Evolutionary conservation across 2,888 invertebrate species (phyloP).

Genomic region (Dorcus hopei): DNA sequence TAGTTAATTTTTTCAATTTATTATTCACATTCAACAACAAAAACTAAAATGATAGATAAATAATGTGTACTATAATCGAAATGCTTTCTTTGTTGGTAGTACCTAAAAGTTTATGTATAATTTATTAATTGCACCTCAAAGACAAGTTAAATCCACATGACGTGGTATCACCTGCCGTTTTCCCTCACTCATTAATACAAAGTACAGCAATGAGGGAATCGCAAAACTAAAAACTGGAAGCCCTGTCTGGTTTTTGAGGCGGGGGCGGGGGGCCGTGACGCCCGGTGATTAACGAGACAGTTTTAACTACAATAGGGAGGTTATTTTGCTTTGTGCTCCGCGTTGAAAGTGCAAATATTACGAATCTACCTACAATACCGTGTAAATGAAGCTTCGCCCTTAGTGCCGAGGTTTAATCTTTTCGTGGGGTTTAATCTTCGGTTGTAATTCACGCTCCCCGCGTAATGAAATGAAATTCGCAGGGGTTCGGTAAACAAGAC

Average conservation of each 20-base stretch:
- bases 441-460: no score
- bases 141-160: no score
- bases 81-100: background rate
- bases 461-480: no score
- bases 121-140: background rate
- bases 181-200: background rate
- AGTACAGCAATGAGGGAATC: background rate
- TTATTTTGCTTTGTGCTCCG: constrained; percentile 27
- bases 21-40: no score
- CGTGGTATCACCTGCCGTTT: no score
- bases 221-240: background rate
- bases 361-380: constrained; percentile 27
- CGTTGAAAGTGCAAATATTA: constrained; percentile 27
- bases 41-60: no score
- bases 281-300: constrained; percentile 13
- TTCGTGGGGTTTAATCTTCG: no score
- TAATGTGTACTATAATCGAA: background rate
- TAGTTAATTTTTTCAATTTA: no score
- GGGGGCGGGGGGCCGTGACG: background rate
- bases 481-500: no score
- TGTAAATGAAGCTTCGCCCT: constrained; percentile 27
- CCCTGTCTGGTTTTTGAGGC: background rate
- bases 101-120: background rate
- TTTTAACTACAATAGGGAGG: constrained; percentile 22
- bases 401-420: no score